Conservation (phyloP, 2,888 invertebrate species). For the Isoperla grammatica region DNA sequence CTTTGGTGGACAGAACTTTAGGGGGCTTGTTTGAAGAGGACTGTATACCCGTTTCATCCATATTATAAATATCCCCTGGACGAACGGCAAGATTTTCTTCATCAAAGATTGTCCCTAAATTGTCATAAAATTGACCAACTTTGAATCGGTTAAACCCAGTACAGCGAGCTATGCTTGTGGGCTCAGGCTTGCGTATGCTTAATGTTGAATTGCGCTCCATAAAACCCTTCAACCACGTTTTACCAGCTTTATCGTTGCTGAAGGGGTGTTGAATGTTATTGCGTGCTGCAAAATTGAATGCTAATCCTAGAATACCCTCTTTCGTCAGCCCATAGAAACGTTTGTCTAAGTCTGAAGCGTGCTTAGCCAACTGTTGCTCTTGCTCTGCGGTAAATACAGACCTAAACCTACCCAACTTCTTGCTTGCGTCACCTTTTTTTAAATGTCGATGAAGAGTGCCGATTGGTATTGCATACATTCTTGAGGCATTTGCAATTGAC, state of each 20-base stretch:
- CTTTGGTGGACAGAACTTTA: no score
- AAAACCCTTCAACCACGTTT: constrained; percentile 4
- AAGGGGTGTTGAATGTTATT: not conserved
- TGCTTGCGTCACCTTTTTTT: no score
- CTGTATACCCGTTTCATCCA: no score
- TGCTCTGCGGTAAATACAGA: no score
- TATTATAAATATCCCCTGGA: constrained; percentile 4
- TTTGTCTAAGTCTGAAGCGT: not conserved
- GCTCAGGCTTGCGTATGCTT: not conserved
- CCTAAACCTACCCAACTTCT: no score
- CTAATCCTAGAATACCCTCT: not conserved
- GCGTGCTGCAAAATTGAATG: not conserved
- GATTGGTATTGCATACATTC: no score
- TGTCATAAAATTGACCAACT: constrained; percentile 1
- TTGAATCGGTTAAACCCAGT: not conserved
- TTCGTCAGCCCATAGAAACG: not conserved
- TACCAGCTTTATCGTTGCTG: constrained; percentile 3
- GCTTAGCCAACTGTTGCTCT: no score
- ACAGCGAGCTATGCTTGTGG: constrained; percentile 4
- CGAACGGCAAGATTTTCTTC: not conserved
- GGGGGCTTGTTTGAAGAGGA: no score
- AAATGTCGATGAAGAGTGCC: no score
- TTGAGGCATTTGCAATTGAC: no score
- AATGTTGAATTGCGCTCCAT: constrained; percentile 1
- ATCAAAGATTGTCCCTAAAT: constrained; percentile 3